Percentiles rank a stretch among this genome's conserved stretches.
Evolutionary conservation across 1,140 invertebrate genomes (phyloP).

Genomic region (Aphis craccivora): DNA sequence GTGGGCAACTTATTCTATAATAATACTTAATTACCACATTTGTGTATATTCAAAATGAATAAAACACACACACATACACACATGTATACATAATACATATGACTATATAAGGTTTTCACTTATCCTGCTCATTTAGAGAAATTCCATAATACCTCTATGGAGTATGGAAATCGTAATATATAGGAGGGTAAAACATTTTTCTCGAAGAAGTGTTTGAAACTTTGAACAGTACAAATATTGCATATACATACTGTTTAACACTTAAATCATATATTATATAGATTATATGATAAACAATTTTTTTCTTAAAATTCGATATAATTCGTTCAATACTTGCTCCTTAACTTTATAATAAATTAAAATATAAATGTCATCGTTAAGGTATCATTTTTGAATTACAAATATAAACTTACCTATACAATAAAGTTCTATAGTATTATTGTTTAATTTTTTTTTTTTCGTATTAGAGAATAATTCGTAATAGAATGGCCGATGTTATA

Average conservation of each 20-base stretch:
- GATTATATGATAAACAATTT: neutral
- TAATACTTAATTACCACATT: neutral
- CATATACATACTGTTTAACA: too few relatives aligned
- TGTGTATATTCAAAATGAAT: neutral
- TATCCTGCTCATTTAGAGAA: neutral
- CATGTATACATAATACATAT: too few relatives aligned
- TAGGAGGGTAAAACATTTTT: neutral
- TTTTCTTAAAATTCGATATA: neutral
- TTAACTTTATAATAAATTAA: neutral
- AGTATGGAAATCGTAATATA: neutral
- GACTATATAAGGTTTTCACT: neutral
- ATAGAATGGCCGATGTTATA: neutral
- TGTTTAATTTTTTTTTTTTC: neutral
- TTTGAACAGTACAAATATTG: too few relatives aligned
- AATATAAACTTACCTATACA: neutral
- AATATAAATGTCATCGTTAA: too few relatives aligned
- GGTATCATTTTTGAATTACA: neutral
- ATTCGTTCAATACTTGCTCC: neutral
- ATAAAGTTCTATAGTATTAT: neutral
- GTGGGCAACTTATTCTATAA: neutral
- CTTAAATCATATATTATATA: too few relatives aligned
- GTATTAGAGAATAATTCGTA: neutral
- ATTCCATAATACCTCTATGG: neutral
- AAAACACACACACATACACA: neutral
- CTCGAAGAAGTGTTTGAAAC: too few relatives aligned